A percentile compares a stretch with the other conserved stretches of the same genome.
Conservation (phyloP, 2,888 invertebrate species). For the Diaprepes abbreviatus region DNA sequence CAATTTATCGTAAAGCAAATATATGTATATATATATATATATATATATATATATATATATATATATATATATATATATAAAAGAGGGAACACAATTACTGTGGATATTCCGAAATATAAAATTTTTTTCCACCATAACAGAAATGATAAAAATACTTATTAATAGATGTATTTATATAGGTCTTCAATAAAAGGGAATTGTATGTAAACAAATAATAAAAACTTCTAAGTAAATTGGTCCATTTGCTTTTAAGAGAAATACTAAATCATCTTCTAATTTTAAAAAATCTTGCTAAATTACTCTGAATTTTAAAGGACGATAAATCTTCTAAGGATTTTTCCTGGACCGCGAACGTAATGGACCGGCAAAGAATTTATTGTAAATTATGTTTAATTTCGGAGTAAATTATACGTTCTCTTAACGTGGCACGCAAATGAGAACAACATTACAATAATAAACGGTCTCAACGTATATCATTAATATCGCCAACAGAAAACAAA, state of each 20-base stretch:
- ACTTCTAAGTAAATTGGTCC: too few relatives aligned
- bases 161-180: too few relatives aligned
- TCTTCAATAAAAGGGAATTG: too few relatives aligned
- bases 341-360: slow-evolving; percentile 7
- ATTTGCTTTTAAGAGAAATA: neutral
- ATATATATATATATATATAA: too few relatives aligned
- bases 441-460: slow-evolving; percentile 43
- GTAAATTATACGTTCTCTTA: slow-evolving; percentile 25
- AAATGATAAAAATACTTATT: too few relatives aligned
- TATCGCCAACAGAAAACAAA: slow-evolving; percentile 35
- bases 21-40: too few relatives aligned
- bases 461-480: slow-evolving; percentile 41
- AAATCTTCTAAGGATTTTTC: slow-evolving; percentile 28
- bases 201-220: too few relatives aligned
- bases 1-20: too few relatives aligned
- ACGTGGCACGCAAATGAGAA: slow-evolving; percentile 34
- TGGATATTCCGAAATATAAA: too few relatives aligned
- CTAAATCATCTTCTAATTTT: slow-evolving; percentile 8
- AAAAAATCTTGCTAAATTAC: slow-evolving; percentile 29
- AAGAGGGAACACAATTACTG: too few relatives aligned
- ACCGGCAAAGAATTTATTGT: slow-evolving; percentile 15
- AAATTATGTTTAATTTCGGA: slow-evolving; percentile 7
- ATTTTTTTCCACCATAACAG: too few relatives aligned
- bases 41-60: too few relatives aligned
- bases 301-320: slow-evolving; percentile 28